These are phyloP conservation scores for Aulostomus chinensis DNA, from an alignment of 2,797 vertebrate species.

Conservation along the genomic window DNA sequence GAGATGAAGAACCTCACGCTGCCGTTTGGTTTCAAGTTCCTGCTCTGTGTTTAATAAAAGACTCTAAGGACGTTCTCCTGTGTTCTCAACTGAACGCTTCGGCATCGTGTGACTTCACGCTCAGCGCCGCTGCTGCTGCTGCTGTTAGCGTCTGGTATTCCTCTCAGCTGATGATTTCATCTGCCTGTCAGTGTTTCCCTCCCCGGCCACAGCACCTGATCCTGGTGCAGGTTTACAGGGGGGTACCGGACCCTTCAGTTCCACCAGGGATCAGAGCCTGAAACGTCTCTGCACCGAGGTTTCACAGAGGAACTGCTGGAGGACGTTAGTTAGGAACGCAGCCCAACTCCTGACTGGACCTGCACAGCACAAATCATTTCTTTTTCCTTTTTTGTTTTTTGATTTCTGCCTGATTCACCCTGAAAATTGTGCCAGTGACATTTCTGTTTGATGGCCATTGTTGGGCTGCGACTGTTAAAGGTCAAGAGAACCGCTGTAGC, in stretches of 20 bases:
- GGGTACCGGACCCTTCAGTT: constrained; percentile 29
- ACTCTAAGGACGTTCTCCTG: background rate
- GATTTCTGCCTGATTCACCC: too few relatives aligned
- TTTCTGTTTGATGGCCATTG: background rate
- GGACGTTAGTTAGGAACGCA: too few relatives aligned
- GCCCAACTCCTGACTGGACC: too few relatives aligned
- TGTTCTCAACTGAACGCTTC: background rate
- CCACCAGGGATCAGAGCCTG: constrained; percentile 6
- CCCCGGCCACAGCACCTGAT: background rate
- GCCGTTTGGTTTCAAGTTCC: background rate
- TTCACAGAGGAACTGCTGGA: too few relatives aligned
- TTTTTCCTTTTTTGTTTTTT: too few relatives aligned
- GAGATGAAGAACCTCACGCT: constrained; percentile 2
- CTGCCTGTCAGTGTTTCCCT: too few relatives aligned
- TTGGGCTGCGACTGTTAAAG: background rate
- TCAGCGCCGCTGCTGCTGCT: too few relatives aligned
- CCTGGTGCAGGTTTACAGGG: too few relatives aligned
- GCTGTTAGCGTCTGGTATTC: too few relatives aligned
- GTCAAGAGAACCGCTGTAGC: background rate
- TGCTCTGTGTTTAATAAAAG: constrained; percentile 8
- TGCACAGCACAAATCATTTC: too few relatives aligned
- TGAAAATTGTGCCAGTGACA: background rate
- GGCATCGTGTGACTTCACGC: constrained; percentile 4
- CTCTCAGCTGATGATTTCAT: constrained; percentile 12
- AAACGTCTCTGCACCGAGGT: too few relatives aligned